These are phyloP conservation scores for Drosophila rellima DNA, from an alignment of 2,888 invertebrate species.

Conservation along the genomic window DNA sequence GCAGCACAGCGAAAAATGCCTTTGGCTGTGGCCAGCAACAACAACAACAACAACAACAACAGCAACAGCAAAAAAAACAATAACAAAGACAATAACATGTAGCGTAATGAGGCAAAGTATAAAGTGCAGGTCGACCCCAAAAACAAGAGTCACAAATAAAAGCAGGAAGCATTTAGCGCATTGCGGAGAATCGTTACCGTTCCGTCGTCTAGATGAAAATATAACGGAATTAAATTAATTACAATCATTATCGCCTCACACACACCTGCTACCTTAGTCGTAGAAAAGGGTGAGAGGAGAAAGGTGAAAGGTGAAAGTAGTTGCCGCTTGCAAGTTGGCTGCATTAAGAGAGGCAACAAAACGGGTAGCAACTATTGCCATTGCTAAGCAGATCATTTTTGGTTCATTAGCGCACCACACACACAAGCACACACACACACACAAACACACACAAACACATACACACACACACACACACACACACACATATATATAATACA, in stretches of 20 bases:
- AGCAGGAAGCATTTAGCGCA: slow-evolving; percentile 82
- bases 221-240: slow-evolving; percentile 85
- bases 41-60: slow-evolving; percentile 27
- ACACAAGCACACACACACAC: slow-evolving; percentile 31
- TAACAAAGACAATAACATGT: slow-evolving; percentile 48
- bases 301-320: not conserved
- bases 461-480: slow-evolving; percentile 1
- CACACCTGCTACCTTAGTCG: slow-evolving; percentile 60
- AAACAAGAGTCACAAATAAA: slow-evolving; percentile 53
- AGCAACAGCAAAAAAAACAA: slow-evolving; percentile 33
- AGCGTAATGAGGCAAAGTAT: slow-evolving; percentile 66
- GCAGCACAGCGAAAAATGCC: slow-evolving; percentile 25
- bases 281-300: not conserved
- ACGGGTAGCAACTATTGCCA: slow-evolving; percentile 36
- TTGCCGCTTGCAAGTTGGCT: slow-evolving; percentile 15
- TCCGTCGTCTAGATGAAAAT: slow-evolving; percentile 78
- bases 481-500: slow-evolving; percentile 7
- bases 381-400: slow-evolving; percentile 69
- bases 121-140: slow-evolving; percentile 5
- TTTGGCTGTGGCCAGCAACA: slow-evolving; percentile 26
- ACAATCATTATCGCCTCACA: slow-evolving; percentile 80
- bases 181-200: slow-evolving; percentile 71
- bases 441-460: slow-evolving; percentile 16
- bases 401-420: slow-evolving; percentile 59
- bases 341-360: slow-evolving; percentile 45